phyloP scores from a whole-genome alignment of 2,113 vertebrate species.

The Sylvilagus bachmani region DNA sequence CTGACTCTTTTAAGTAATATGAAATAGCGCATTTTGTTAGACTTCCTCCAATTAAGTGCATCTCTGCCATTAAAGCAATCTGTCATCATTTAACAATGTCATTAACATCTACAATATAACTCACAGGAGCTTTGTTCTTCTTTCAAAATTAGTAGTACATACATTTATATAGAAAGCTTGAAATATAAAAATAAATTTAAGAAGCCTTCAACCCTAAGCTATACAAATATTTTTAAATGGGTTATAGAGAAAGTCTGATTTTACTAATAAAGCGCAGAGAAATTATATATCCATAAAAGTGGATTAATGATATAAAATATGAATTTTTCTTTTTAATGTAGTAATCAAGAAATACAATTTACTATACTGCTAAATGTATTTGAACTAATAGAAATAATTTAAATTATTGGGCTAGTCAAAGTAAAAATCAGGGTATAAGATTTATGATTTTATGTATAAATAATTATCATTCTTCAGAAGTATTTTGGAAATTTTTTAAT shows the following conservation, averaged over 20 bases:
- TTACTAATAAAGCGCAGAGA: constrained; percentile 79
- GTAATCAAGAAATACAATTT: constrained; percentile 64
- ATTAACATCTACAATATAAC: constrained; percentile 86
- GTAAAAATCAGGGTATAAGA: constrained; percentile 55
- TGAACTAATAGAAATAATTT: constrained; percentile 65
- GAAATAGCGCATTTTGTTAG: constrained; percentile 87
- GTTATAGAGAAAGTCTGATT: constrained; percentile 62
- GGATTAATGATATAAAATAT: constrained; percentile 86
- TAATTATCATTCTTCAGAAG: constrained; percentile 7
- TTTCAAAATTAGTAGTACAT: constrained; percentile 87
- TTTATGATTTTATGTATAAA: background rate
- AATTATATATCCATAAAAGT: constrained; percentile 87
- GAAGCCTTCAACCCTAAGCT: constrained; percentile 84
- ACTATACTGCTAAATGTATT: constrained; percentile 30
- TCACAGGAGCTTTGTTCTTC: constrained; percentile 86
- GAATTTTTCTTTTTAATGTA: constrained; percentile 84
- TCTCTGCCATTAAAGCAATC: constrained; percentile 88
- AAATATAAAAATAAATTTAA: constrained; percentile 87
- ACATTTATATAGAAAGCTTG: constrained; percentile 84
- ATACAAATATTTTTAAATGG: constrained; percentile 87
- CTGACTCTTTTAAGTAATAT: constrained; percentile 86
- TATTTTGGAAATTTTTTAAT: constrained; percentile 32
- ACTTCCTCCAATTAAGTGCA: constrained; percentile 88
- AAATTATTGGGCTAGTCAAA: constrained; percentile 46
- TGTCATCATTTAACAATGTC: constrained; percentile 88